These are phyloP conservation scores for zebrafish (Danio rerio) DNA, from an alignment of 2,113 vertebrate species.

Conservation along the genomic window DNA sequence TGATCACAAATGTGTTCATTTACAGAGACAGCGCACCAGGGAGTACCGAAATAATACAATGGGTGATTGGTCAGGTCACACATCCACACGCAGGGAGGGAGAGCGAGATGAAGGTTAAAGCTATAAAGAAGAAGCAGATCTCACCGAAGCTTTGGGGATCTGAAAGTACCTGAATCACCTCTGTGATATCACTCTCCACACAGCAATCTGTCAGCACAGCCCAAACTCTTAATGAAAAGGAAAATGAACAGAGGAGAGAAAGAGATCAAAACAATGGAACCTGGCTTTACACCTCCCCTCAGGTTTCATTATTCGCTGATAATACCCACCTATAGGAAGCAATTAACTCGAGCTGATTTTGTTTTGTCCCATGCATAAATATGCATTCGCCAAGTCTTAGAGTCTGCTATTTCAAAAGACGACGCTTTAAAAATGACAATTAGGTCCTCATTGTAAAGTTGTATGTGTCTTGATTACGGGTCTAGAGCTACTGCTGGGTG, in stretches of 20 bases:
- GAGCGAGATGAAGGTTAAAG: slow-evolving; percentile 57
- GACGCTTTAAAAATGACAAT: slow-evolving; percentile 2
- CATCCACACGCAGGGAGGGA: slow-evolving; percentile 33
- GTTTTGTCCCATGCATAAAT: slow-evolving; percentile 16
- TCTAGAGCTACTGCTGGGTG: not conserved
- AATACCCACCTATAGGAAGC: slow-evolving; percentile 21
- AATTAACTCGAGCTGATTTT: not conserved
- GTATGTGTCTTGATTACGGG: slow-evolving; percentile 19
- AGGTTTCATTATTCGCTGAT: slow-evolving; percentile 9
- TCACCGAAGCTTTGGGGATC: slow-evolving; percentile 58
- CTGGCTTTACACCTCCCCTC: slow-evolving; percentile 27
- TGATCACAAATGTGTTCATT: slow-evolving; percentile 68
- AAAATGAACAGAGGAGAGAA: slow-evolving; percentile 38
- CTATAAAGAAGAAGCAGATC: slow-evolving; percentile 42
- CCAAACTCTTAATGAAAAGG: slow-evolving; percentile 53
- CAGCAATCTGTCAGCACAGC: slow-evolving; percentile 61
- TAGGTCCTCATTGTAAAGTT: slow-evolving; percentile 11
- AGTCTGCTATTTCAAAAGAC: not conserved
- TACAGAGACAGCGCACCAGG: slow-evolving; percentile 57
- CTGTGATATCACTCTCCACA: slow-evolving; percentile 62
- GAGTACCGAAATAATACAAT: slow-evolving; percentile 63
- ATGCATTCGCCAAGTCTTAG: not conserved
- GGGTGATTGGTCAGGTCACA: slow-evolving; percentile 46
- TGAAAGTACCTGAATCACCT: slow-evolving; percentile 56
- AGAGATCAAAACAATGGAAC: slow-evolving; percentile 33